Conservation (phyloP, 2,113 vertebrate genomes). For the Zeus faber region DNA sequence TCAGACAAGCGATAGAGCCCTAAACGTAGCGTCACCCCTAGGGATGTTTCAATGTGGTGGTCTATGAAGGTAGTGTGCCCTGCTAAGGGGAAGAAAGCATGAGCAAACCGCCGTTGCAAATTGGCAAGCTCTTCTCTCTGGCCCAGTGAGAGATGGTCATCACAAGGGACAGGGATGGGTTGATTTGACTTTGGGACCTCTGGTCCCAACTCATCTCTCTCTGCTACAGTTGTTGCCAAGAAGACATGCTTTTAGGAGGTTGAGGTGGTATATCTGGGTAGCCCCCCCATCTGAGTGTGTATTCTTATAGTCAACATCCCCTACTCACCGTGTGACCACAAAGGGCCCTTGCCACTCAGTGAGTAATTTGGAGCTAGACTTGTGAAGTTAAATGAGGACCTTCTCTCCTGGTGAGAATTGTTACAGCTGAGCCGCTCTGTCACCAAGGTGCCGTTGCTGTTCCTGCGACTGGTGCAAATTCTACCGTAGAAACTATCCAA, state of each 20-base stretch:
- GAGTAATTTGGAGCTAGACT: too few species aligned
- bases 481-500: background rate
- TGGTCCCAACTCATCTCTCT: too few species aligned
- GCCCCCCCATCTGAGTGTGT: background rate
- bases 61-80: background rate
- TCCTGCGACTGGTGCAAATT: slow-evolving; percentile 19
- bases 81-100: background rate
- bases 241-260: slow-evolving; percentile 6
- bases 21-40: background rate
- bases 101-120: background rate
- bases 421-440: slow-evolving; percentile 20
- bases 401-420: slow-evolving; percentile 32
- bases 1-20: background rate
- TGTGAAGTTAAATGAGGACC: slow-evolving; percentile 16
- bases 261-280: background rate
- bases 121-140: too few species aligned
- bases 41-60: too few species aligned
- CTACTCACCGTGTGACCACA: too few species aligned
- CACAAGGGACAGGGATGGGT: too few species aligned
- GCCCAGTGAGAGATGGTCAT: too few species aligned
- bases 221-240: too few species aligned
- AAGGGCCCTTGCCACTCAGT: too few species aligned
- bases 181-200: too few species aligned
- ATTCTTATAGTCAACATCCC: too few species aligned
- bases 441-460: slow-evolving; percentile 4